Conservation (phyloP, 2,888 invertebrate species). For the Eupsilia transversa region DNA sequence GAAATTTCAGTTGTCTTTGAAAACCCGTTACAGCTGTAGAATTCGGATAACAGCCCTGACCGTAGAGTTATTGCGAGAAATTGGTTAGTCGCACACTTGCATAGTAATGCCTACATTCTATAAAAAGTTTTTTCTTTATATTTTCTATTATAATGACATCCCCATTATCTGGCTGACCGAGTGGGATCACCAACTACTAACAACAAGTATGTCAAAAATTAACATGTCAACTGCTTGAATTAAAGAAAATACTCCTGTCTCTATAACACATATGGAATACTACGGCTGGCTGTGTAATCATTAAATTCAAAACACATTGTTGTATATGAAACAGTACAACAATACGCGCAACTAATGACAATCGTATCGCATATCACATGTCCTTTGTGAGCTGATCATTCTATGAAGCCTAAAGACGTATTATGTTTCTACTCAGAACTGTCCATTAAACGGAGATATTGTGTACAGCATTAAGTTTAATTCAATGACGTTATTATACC, state of each 20-base stretch:
- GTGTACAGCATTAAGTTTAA: constrained; percentile 32
- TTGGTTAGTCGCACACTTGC: not conserved
- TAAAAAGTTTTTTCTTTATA: not conserved
- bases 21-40: not conserved
- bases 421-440: constrained; percentile 35
- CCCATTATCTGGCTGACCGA: no score
- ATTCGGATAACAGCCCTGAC: constrained; percentile 5
- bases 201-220: not conserved
- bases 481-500: constrained; percentile 25
- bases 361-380: constrained; percentile 50
- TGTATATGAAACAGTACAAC: constrained; percentile 13
- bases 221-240: not conserved
- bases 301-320: constrained; percentile 38
- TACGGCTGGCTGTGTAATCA: not conserved
- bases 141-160: not conserved
- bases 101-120: not conserved
- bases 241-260: not conserved
- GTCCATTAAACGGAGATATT: constrained; percentile 44
- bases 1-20: constrained; percentile 33
- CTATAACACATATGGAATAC: not conserved
- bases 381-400: constrained; percentile 47
- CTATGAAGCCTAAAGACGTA: constrained; percentile 34
- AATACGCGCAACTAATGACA: constrained; percentile 40
- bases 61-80: not conserved
- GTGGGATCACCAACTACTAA: not conserved